These are phyloP conservation scores for Drosophila athabasca DNA, from an alignment of 1,140 invertebrate species.

Conservation along the genomic window DNA sequence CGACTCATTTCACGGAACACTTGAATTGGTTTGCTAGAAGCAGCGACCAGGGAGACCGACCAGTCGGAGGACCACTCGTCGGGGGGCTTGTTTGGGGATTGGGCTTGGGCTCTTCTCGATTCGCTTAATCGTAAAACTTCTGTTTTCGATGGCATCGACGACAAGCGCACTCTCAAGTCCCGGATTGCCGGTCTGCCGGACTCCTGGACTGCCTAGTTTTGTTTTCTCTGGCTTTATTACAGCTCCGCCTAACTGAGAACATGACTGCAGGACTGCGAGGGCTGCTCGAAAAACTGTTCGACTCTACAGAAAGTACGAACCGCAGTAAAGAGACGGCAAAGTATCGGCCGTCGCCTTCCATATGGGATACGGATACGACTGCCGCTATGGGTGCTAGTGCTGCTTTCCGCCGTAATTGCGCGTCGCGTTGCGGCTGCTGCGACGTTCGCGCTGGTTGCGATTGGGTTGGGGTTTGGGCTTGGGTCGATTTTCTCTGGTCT, in stretches of 20 bases:
- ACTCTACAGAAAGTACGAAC: too few species aligned
- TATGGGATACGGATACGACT: neutral
- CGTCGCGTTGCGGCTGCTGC: conserved; percentile 20
- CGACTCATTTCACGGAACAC: conserved; percentile 83
- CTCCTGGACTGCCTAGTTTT: conserved; percentile 1
- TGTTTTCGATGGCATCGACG: conserved; percentile 55
- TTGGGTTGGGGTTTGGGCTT: neutral
- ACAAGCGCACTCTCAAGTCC: conserved; percentile 24
- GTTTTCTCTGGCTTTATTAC: conserved; percentile 35
- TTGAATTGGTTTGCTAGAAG: conserved; percentile 71
- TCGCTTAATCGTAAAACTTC: conserved; percentile 60
- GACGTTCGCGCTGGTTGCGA: conserved; percentile 12
- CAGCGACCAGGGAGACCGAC: conserved; percentile 7
- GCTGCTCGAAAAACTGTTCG: neutral
- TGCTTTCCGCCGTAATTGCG: conserved; percentile 43
- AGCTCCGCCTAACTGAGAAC: conserved; percentile 3
- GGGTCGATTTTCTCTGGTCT: neutral
- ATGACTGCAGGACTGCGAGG: conserved; percentile 25
- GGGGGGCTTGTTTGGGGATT: too few species aligned
- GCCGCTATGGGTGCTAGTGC: neutral
- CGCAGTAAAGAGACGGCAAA: neutral
- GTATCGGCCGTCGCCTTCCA: conserved; percentile 17
- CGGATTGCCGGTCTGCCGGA: neutral
- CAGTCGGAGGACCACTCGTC: conserved; percentile 3
- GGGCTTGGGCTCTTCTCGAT: conserved; percentile 30